Percentiles rank a stretch among this genome's conserved stretches.
These are phyloP conservation scores for Ceraclea dissimilis DNA, from an alignment of 2,888 invertebrate species.

Conservation along the genomic window DNA sequence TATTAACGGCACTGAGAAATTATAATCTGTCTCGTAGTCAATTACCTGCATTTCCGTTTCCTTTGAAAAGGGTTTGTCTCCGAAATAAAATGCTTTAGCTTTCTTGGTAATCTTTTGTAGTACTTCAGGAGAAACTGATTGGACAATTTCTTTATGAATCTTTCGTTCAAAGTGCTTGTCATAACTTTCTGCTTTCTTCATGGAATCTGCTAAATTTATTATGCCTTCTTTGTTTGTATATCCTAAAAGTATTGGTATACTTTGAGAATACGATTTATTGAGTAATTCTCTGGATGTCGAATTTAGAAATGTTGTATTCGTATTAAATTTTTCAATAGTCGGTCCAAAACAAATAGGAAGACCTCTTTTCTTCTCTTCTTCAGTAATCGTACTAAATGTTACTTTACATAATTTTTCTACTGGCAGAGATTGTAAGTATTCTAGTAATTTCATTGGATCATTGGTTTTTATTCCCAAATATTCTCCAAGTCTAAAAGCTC, in stretches of 20 bases:
- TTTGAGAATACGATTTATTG: slow-evolving; percentile 2
- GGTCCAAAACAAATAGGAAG: slow-evolving; percentile 19
- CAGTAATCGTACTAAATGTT: slow-evolving; percentile 3
- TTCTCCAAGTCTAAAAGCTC: slow-evolving; percentile 21
- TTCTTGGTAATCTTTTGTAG: slow-evolving; percentile 32
- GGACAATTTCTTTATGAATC: slow-evolving; percentile 41
- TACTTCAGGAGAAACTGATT: slow-evolving; percentile 32
- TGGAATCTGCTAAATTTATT: slow-evolving; percentile 2
- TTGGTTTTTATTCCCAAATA: slow-evolving; percentile 19
- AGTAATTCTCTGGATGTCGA: slow-evolving; percentile 11
- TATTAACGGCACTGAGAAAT: slow-evolving; percentile 12
- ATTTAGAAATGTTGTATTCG: slow-evolving; percentile 16
- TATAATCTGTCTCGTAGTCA: slow-evolving; percentile 19
- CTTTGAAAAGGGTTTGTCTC: slow-evolving; percentile 31
- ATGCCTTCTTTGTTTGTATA: slow-evolving; percentile 21
- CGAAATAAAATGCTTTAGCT: slow-evolving; percentile 38
- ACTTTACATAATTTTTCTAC: slow-evolving; percentile 13
- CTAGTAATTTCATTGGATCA: slow-evolving; percentile 8
- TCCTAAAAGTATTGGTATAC: slow-evolving; percentile 19
- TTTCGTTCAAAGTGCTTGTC: slow-evolving; percentile 32
- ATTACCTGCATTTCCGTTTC: slow-evolving; percentile 22
- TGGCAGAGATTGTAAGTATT: slow-evolving; percentile 18
- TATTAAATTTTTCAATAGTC: slow-evolving; percentile 20
- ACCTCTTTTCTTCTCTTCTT: slow-evolving; percentile 16
- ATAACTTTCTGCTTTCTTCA: slow-evolving; percentile 28